These are phyloP conservation scores for Cyprinodon variegatus DNA, from an alignment of 2,113 vertebrate genomes.

Conservation along the genomic window DNA sequence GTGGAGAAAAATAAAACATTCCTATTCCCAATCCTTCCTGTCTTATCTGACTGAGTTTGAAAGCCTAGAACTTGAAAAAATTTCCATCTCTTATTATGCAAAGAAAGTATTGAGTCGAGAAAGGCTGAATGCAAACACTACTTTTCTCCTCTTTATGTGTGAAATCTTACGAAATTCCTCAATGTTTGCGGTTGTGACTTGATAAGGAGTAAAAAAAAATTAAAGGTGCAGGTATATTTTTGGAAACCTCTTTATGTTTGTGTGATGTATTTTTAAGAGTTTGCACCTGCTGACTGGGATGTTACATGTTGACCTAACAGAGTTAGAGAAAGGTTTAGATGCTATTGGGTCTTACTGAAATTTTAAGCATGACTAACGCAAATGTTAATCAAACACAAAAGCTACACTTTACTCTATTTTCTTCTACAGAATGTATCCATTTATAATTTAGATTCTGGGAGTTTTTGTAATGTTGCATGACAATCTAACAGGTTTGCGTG, in stretches of 20 bases:
- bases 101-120: background rate
- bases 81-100: background rate
- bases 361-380: background rate
- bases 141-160: background rate
- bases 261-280: no score
- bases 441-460: background rate
- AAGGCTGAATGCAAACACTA: background rate
- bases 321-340: background rate
- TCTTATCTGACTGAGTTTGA: background rate
- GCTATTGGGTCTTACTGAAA: background rate
- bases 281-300: background rate
- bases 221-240: background rate
- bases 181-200: background rate
- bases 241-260: no score
- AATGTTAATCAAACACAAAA: no score
- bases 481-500: background rate
- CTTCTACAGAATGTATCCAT: no score
- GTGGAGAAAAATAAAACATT: background rate
- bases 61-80: no score
- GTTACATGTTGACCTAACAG: background rate
- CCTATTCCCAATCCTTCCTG: background rate
- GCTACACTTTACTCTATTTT: no score
- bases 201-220: background rate
- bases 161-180: background rate
- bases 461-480: background rate